Evolutionary conservation across 2,888 invertebrate species (phyloP), one percentile per base, ranked within the genome.

Genomic region (Salticus scenicus): DNA sequence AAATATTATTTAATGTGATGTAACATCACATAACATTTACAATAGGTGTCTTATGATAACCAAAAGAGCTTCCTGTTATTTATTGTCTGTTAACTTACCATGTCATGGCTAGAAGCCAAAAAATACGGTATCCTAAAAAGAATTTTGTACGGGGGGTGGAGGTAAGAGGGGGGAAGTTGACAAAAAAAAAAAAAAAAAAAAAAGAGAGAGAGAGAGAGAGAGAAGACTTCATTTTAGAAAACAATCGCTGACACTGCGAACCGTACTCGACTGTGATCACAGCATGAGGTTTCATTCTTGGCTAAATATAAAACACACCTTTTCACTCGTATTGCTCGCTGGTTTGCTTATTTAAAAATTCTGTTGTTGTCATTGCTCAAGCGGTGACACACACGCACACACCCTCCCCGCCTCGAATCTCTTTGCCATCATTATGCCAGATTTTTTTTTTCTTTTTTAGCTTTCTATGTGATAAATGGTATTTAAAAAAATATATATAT

Each of bases 261-360:
- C 80, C 67, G 67, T 73, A 74, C 69, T 75, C 81, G 81, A 81
- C 75, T 81, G 81, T 81, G 80, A 81, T 81, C 80, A n/a, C 80
- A 30, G 73, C 74, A 74, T 74, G 81, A 75, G 81, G 37, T 74
- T 75, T 70, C 81, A 74, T 81, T 81, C 81, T 81, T 20, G n/a
- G 33, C 74, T 75, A 75, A 81, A 75, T 81, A 33, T 75, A 81
- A 74, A 74, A 30, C 81, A 81, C 81, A 74, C 74, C 74, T 81
- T 57, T 74, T 47, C 17, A 17, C 17, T 47, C 42, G 42, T 70
- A 57, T 77, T 70, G 31, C 51, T 76, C 66, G 77, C 63, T 75
- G 30, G 31, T 57, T 75, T 70, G 70, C 42, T 73, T 70, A 57
- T 77, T 78, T 37, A 73, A 66, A 72, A 67, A 73, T 51, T 63